Conservation (phyloP, 1,140 invertebrate genomes). For the Oedothorax gibbosus region DNA sequence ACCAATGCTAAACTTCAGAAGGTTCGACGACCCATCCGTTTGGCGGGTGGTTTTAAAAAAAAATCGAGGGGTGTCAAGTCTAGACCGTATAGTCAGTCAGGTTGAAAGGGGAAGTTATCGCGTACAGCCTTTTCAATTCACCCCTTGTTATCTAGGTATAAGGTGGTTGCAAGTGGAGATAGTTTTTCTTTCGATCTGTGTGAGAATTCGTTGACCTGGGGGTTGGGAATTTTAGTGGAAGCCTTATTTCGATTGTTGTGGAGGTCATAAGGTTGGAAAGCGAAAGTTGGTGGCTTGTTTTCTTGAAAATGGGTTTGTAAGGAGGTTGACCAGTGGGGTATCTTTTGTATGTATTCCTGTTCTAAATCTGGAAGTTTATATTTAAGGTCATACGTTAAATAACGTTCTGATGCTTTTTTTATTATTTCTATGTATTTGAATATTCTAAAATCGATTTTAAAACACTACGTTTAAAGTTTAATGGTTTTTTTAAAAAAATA, state of each 20-base stretch:
- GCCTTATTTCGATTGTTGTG: not conserved
- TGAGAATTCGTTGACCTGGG: slow-evolving; percentile 47
- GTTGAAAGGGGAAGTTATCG: slow-evolving; percentile 23
- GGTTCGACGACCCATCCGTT: slow-evolving; percentile 39
- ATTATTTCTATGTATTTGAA: too few relatives aligned
- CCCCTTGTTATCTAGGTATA: not conserved
- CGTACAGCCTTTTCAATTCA: not conserved
- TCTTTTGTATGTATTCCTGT: too few relatives aligned
- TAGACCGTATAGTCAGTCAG: not conserved
- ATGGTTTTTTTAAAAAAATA: too few relatives aligned
- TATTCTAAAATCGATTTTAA: too few relatives aligned
- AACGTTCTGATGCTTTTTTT: too few relatives aligned
- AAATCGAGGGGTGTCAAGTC: not conserved
- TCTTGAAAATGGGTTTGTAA: too few relatives aligned
- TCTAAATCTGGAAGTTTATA: too few relatives aligned
- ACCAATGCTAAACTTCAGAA: not conserved
- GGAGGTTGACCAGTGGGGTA: too few relatives aligned
- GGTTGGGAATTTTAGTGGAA: not conserved
- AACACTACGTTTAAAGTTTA: too few relatives aligned
- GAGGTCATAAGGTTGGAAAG: not conserved
- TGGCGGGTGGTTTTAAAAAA: slow-evolving; percentile 11
- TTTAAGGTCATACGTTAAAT: too few relatives aligned
- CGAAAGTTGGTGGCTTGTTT: too few relatives aligned
- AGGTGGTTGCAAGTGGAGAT: not conserved
- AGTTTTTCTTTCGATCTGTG: slow-evolving; percentile 8